Evolutionary conservation across 2,888 invertebrate genomes (phyloP).

Genomic region (Thyatira batis): DNA sequence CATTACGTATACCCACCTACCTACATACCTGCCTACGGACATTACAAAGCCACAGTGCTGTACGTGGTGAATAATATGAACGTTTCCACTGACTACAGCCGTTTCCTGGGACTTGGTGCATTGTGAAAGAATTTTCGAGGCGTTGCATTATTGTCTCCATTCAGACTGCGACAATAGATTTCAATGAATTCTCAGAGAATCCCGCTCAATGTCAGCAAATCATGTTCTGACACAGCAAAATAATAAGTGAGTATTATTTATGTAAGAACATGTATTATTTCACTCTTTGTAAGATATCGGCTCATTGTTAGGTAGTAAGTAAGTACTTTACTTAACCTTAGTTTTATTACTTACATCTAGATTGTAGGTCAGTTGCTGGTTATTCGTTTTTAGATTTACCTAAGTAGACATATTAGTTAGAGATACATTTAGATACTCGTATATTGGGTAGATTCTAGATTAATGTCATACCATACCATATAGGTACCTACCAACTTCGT

Average conservation of each 20-base stretch:
- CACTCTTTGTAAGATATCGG: background rate
- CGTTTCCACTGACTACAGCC: conserved; percentile 25
- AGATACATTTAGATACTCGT: no score
- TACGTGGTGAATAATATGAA: conserved; percentile 45
- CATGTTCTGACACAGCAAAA: background rate
- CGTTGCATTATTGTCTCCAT: conserved; percentile 34
- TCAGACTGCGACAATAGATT: conserved; percentile 31
- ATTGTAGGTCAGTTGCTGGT: background rate
- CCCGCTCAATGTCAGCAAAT: background rate
- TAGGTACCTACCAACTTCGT: no score
- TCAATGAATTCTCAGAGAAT: conserved; percentile 9
- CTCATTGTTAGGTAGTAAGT: background rate
- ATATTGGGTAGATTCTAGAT: no score
- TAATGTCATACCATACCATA: no score
- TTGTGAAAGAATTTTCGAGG: conserved; percentile 42
- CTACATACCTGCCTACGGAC: conserved; percentile 4
- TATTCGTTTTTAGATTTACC: background rate
- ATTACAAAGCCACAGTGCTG: conserved; percentile 17
- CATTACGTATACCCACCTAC: conserved; percentile 33
- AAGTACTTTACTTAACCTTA: background rate
- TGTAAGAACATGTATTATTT: no score
- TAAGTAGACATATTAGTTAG: no score
- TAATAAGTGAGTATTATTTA: background rate
- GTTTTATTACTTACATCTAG: background rate
- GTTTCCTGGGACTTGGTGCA: conserved; percentile 50